Evolutionary conservation across 1,140 invertebrate genomes (phyloP), one percentile per base, ranked within the genome.

Genomic region (Caerostris darwini): DNA sequence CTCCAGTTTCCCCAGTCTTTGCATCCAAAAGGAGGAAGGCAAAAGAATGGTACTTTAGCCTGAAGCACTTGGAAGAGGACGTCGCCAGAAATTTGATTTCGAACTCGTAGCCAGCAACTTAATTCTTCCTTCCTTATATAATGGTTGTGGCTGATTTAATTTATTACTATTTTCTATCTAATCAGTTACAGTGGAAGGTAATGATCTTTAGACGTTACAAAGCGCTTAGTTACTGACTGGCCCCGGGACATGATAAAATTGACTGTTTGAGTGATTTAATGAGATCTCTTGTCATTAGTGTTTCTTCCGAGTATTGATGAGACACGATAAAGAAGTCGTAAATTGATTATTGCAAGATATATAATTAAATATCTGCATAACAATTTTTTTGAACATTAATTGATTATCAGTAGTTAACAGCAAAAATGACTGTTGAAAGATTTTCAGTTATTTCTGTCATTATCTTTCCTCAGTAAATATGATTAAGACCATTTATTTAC

Each of bases 71-170:
- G 53, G n/a, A 19, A 77, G 34, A 77, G 34, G 69, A 77, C 34
- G 19, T n/a, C n/a, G 53, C 19, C 82, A 85, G 82, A 85, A 85
- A 85, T 85, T 85, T 85, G 57, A 85, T 85, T 85, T 85, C 82
- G n/a, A 54, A 56, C 19, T 77, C 69, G 53, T 85, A 19, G 54
- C 54, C 34, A 5, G 19, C 8, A 85, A 77, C 69, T 85, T 34
- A 85, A 85, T 85, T 85, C 56, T 58, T 34, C 56, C n/a, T n/a
- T n/a, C n/a, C n/a, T 64, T 12, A 17, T 85, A 34, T n/a, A 58
- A 85, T 58, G 54, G 82, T 85, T 85, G 82, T 50, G 56, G 82
- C 58, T 85, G 82, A 85, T 85, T 85, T 50, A 85, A n/a, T 19
- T 85, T 85, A 85, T 57, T 85, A 59, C n/a, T 58, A 77, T 77